Evolutionary conservation across 2,797 vertebrate genomes (phyloP), one percentile per base, ranked within the genome.

Genomic region (Perodicticus potto): DNA sequence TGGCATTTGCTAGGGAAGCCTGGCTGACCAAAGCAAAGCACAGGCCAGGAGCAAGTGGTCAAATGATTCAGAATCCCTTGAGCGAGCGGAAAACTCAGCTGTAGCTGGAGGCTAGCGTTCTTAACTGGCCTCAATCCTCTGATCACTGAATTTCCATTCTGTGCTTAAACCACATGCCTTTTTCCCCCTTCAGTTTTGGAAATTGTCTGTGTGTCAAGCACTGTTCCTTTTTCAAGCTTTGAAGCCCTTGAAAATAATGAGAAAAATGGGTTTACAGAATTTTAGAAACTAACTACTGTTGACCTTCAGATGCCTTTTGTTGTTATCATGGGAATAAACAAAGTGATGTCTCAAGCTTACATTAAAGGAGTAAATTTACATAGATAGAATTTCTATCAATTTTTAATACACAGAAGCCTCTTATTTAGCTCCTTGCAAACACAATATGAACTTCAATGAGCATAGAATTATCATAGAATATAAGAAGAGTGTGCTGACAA

Each of bases 311-410:
- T 82, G 14, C 2, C 70, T 87, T 34, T 17, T 74, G 20, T 80
- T 87, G 43, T 70, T 34, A 67, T 70, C 34, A 67, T 78, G 11
- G 40, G 7, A 57, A 90, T 69, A 65, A n/a, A n/a, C 13, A 74
- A 93, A n/a, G 37, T 7, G 49, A 12, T 29, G 1, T 72, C 55
- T 91, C 72, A 97, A 81, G 59, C 19, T 85, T 73, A 55, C 82
- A 87, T 90, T 37, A 29, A 74, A 87, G 34, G 55, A 74, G 37
- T 32, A 43, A 65, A 78, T 91, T 95, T 87, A 84, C 27, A 76
- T 23, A 32, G 53, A 59, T 78, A 86, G 43, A 83, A 87, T 53
- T 10, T 29, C 9, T 59, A 37, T n/a, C 45, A 10, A 43, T 45
- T 89, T 92, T 73, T 53, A 53, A 53, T 53, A 43, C 5, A 37